Conservation (phyloP, 2,113 vertebrate species). For the Erythrocebus patas region DNA sequence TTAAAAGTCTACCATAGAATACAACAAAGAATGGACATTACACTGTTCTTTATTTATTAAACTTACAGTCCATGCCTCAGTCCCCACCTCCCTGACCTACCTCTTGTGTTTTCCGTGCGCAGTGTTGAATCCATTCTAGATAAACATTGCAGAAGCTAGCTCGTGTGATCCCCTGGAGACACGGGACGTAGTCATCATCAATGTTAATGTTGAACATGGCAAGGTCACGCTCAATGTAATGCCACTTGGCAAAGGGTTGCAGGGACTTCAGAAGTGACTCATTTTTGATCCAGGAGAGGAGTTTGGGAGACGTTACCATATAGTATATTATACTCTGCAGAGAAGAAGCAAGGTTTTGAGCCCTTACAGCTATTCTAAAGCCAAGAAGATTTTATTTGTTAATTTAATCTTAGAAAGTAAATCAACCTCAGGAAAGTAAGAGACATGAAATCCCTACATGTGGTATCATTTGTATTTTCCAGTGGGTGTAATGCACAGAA, state of each 20-base stretch:
- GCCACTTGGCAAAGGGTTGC: conserved; percentile 96
- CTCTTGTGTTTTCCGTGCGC: conserved; percentile 89
- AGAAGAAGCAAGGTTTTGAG: conserved; percentile 37
- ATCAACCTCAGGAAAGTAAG: background rate
- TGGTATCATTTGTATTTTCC: background rate
- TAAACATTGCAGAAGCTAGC: conserved; percentile 98
- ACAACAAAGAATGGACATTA: background rate
- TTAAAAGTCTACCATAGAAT: background rate
- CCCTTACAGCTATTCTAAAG: background rate
- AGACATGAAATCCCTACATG: rapidly evolving
- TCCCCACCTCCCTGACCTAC: conserved; percentile 71
- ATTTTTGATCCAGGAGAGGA: conserved; percentile 91
- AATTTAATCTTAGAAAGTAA: background rate
- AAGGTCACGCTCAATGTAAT: conserved; percentile 96
- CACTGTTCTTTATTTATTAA: background rate
- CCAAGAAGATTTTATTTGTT: background rate
- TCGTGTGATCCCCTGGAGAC: conserved; percentile 96
- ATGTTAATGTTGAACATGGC: conserved; percentile 95
- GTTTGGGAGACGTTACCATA: conserved; percentile 92
- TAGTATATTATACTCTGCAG: conserved; percentile 97
- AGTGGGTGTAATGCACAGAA: background rate
- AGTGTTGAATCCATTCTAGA: conserved; percentile 97
- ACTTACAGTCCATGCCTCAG: rapidly evolving
- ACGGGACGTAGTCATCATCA: conserved; percentile 97
- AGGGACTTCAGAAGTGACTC: conserved; percentile 89